Conservation (phyloP, 1,140 invertebrate genomes). For the Aporrectodea caliginosa region DNA sequence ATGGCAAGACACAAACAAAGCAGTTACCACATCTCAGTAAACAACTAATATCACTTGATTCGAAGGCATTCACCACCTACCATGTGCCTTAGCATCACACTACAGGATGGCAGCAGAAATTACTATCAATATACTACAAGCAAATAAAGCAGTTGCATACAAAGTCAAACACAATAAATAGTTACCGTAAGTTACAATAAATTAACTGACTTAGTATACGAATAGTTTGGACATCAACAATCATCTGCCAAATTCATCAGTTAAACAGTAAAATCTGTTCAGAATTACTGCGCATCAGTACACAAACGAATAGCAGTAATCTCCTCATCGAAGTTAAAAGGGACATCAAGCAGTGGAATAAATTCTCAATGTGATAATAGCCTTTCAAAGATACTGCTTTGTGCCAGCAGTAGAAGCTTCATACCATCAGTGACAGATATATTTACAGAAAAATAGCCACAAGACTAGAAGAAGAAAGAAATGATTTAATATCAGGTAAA, state of each 20-base stretch:
- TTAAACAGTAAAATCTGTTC: background rate
- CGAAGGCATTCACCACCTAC: background rate
- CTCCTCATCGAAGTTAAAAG: background rate
- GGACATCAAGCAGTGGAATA: no score
- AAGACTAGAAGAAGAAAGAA: no score
- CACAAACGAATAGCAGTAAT: background rate
- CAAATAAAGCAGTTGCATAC: background rate
- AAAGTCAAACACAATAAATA: background rate
- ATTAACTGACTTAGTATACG: background rate
- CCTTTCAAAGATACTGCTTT: background rate
- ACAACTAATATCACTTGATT: background rate
- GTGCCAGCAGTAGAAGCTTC: background rate
- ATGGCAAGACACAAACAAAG: constrained; percentile 2
- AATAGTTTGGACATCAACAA: background rate
- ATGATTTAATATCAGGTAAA: no score
- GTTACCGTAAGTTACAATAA: background rate
- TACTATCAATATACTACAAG: background rate
- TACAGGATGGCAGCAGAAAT: background rate
- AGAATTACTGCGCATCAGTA: background rate
- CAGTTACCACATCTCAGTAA: background rate
- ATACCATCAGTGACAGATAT: background rate
- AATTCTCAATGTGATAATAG: background rate
- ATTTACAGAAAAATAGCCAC: background rate
- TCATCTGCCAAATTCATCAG: background rate
- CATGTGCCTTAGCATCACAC: background rate